These are phyloP conservation scores for Saccostrea echinata DNA, from an alignment of 1,140 invertebrate genomes.

Conservation along the genomic window DNA sequence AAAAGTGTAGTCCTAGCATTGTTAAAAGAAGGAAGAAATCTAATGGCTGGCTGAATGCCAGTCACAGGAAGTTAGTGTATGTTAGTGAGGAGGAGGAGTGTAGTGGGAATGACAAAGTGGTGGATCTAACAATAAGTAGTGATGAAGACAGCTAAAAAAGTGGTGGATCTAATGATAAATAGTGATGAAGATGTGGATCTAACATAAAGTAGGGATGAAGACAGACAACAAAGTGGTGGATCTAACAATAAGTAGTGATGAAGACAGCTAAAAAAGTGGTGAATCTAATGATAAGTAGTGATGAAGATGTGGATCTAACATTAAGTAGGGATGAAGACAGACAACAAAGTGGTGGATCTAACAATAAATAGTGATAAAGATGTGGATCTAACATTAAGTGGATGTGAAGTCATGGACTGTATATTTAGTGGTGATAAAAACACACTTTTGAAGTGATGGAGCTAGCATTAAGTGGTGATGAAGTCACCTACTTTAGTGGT, in stretches of 20 bases:
- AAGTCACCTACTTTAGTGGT: too few relatives aligned
- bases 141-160: neutral
- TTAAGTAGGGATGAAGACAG: neutral
- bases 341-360: neutral
- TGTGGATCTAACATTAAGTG: neutral
- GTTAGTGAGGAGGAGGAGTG: neutral
- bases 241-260: constrained; percentile 8
- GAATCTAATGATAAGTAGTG: constrained; percentile 3
- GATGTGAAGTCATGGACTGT: neutral
- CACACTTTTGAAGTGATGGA: neutral
- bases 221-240: too few relatives aligned
- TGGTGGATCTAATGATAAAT: constrained; percentile 10
- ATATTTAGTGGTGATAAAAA: too few relatives aligned
- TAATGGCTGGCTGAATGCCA: neutral
- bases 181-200: constrained; percentile 5
- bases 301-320: neutral
- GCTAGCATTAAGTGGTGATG: too few relatives aligned
- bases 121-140: constrained; percentile 13
- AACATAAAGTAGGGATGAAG: too few relatives aligned
- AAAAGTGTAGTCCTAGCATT: constrained; percentile 25
- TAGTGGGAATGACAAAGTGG: neutral
- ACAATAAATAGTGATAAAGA: constrained; percentile 8
- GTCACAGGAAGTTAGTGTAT: constrained; percentile 5
- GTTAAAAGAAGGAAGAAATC: constrained; percentile 4
- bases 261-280: neutral